phyloP scores from a whole-genome alignment of 2,797 vertebrate species.

The Enteromius afrohamiltoni region DNA sequence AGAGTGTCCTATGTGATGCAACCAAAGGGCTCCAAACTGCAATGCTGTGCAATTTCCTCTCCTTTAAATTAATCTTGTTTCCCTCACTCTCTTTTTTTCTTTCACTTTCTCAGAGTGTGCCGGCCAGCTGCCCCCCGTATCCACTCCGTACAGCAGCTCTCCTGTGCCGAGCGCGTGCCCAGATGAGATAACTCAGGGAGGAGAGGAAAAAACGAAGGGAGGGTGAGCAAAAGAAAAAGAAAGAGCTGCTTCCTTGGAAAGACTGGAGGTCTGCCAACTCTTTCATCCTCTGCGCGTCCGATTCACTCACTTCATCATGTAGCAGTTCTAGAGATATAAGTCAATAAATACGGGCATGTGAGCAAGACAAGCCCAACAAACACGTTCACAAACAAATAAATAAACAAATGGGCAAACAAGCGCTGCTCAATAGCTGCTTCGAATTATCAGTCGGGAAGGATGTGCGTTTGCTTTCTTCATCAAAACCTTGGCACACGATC shows the following conservation, averaged over 20 bases:
- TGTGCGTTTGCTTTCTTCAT: constrained; percentile 78
- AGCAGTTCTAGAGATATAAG: constrained; percentile 77
- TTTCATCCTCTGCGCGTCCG: constrained; percentile 75
- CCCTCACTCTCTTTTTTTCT: constrained; percentile 12
- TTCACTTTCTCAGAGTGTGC: constrained; percentile 52
- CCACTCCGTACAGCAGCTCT: constrained; percentile 57
- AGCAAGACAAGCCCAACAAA: constrained; percentile 64
- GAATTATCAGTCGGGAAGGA: constrained; percentile 77
- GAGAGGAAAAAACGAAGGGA: constrained; percentile 61
- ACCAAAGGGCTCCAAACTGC: constrained; percentile 51
- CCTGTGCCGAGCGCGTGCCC: constrained; percentile 76
- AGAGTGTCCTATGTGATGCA: constrained; percentile 42
- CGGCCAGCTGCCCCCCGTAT: constrained; percentile 57
- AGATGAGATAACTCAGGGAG: constrained; percentile 80
- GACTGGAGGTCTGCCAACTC: constrained; percentile 76
- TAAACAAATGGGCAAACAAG: constrained; percentile 54
- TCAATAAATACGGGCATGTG: constrained; percentile 69
- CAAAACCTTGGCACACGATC: constrained; percentile 82
- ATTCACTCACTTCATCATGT: constrained; percentile 71
- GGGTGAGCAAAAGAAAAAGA: constrained; percentile 64
- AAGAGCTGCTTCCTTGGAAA: constrained; percentile 72
- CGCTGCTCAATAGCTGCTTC: constrained; percentile 37
- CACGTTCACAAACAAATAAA: constrained; percentile 57
- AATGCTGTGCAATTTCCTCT: constrained; percentile 53
- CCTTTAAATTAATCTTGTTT: constrained; percentile 60